A percentile compares a stretch with the other conserved stretches of the same genome.
phyloP scores from a whole-genome alignment of 1,140 invertebrate species.

The Marisa cornuarietis region DNA sequence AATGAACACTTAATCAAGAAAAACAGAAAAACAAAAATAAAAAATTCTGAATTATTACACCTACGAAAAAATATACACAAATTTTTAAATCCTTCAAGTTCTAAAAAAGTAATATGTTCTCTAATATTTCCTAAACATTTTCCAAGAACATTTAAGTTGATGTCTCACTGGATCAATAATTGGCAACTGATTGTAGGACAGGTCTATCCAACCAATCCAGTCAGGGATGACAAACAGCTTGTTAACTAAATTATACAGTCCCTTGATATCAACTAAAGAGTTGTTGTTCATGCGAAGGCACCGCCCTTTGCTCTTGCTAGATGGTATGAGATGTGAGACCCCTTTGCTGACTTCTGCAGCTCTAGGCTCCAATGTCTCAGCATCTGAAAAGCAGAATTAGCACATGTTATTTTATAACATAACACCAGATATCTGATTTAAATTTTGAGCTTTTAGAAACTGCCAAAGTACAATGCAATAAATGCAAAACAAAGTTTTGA shows the following conservation, averaged over 20 bases:
- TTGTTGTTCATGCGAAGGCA: conserved; percentile 57
- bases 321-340: conserved; percentile 2
- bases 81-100: too few relatives aligned
- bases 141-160: not conserved
- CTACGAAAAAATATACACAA: too few relatives aligned
- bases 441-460: too few relatives aligned
- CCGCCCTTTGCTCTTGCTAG: conserved; percentile 38
- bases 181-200: conserved; percentile 54
- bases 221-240: conserved; percentile 39
- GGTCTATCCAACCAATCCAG: conserved; percentile 55
- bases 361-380: conserved; percentile 43
- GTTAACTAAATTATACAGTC: conserved; percentile 31
- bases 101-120: too few relatives aligned
- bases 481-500: too few relatives aligned
- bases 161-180: conserved; percentile 47
- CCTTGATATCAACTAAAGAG: conserved; percentile 38
- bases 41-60: too few relatives aligned
- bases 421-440: not conserved
- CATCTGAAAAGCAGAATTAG: conserved; percentile 30
- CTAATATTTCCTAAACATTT: too few relatives aligned
- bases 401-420: not conserved
- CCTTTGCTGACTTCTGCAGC: conserved; percentile 20
- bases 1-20: not conserved
- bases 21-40: too few relatives aligned
- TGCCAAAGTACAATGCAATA: too few relatives aligned